Evolutionary conservation across 2,888 invertebrate species (phyloP).

Genomic region (Scaptomyza flava): DNA sequence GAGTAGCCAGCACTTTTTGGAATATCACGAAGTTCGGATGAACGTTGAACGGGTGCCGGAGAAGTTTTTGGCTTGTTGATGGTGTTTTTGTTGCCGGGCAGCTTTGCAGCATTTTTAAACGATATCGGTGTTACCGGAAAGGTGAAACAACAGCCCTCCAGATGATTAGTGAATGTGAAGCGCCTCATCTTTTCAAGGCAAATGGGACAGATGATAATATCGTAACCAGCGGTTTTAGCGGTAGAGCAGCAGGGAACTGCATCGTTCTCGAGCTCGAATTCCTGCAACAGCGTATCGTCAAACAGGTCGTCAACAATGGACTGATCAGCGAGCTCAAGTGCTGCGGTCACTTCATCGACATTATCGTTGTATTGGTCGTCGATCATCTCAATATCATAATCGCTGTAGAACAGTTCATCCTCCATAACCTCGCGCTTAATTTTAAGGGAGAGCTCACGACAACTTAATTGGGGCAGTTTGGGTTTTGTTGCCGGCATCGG

Average conservation of each 20-base stretch:
- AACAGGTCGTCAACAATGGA: slow-evolving; percentile 82
- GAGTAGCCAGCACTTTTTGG: slow-evolving; percentile 74
- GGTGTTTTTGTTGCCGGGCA: slow-evolving; percentile 23
- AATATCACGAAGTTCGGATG: slow-evolving; percentile 21
- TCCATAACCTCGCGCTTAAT: slow-evolving; percentile 83
- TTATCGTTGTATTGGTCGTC: slow-evolving; percentile 73
- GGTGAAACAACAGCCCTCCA: slow-evolving; percentile 83
- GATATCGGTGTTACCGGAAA: slow-evolving; percentile 66
- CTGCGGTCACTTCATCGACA: slow-evolving; percentile 44
- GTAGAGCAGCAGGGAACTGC: slow-evolving; percentile 70
- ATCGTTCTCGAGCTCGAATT: slow-evolving; percentile 81
- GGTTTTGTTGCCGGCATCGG: neutral
- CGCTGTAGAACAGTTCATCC: slow-evolving; percentile 60
- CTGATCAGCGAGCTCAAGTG: slow-evolving; percentile 77
- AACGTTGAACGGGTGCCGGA: neutral
- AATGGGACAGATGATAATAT: slow-evolving; percentile 83
- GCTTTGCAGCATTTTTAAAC: slow-evolving; percentile 4
- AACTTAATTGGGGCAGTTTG: slow-evolving; percentile 36
- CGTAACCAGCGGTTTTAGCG: slow-evolving; percentile 59
- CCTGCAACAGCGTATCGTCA: slow-evolving; percentile 79
- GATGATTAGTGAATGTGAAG: slow-evolving; percentile 75
- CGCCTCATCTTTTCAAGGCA: slow-evolving; percentile 82
- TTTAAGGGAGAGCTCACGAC: slow-evolving; percentile 69
- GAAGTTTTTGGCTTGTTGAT: neutral
- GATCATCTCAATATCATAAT: slow-evolving; percentile 81